Base-by-base conservation (phyloP, 1,140 invertebrate genomes). In the Lepidotrigona ventralis region DNA sequence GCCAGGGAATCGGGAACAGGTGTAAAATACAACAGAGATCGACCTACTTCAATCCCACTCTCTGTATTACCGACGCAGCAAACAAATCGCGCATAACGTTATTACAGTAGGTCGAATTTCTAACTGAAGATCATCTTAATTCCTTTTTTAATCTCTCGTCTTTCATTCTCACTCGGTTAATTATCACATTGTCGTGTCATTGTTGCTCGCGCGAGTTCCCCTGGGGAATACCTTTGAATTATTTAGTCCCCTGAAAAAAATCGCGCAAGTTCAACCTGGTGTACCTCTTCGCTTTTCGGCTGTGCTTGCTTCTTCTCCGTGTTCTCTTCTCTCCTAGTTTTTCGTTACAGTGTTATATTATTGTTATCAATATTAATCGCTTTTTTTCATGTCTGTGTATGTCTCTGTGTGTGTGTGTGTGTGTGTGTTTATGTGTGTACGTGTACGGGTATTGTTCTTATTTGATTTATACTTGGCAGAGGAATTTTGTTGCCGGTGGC, bases 251-350 rank as follows among this genome's bases (percentile, higher is more conserved):
- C 19, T 21, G 60, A 74, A 33, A 74, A 33, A 66, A 26, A 33
- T 46, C 81, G 75, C 81, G 15, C 23, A 3, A 17, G 23, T 21
- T 39, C 69, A 21, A 33, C 5, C 68, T 39, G 68, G 64, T 19
- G 64, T 19, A 39, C 9, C 19, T 69, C 23, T 71, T 23, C 23
- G 33, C 21, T 69, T 73, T 78, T 58, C 29, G 54, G 77, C 56
- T 53, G 71, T 83, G 77, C 73, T 84, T 80, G 60, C 54, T 29
- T 26, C 11, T 70, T 51, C 19, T 29, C 51, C n/a, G 46, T 23
- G 5, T 17, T 23, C 29, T 12, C 26, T 8, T 17, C 19, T 26
- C 21, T 53, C 39, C 15, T 53, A 53, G 6, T 21, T 53, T 72
- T 29, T 66, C 29, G 1, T 33, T 23, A 56, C 2, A 26, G 12